Base-by-base conservation (phyloP, 2,113 vertebrate species). In the Xiphorhynchus elegans region DNA sequence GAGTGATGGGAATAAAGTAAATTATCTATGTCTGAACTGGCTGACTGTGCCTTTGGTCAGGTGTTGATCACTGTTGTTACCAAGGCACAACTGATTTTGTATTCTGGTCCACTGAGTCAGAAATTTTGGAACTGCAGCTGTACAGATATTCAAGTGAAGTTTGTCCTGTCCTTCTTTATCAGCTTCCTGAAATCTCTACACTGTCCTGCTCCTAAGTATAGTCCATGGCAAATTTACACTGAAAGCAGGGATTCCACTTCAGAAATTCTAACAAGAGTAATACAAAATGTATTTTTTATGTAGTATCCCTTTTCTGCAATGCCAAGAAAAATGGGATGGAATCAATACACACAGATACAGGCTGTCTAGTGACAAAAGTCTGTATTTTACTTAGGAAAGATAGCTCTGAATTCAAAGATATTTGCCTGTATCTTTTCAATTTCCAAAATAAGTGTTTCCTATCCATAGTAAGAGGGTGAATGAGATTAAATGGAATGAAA, bases 401-500 rank as follows among this genome's bases (percentile, higher is more conserved):
- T 46, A 29, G 13, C 3, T 80, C 63, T 91, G 81, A 78, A 86
- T 87, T 77, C 19, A 25, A 91, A 83, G 40, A 58, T 49, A 83
- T 24, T 49, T 60, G 13, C 17, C 42, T 58, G 7, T 70, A 76
- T 74, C 42, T 86, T 70, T 67, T 62, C 59, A 73, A 58, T 89
- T 88, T 69, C 9, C 63, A 72, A 97, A 94, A 53, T 13, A 62
- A 88, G 14, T 69, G 10, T 83, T 91, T 93, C 50, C 29, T 93
- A 40, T 47, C 33, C 39, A 20, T 49, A 86, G 35, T 58, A 83
- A 91, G 17, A 68, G 24, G 14, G 42, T 53, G 39, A 77, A 80
- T 47, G 31, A 89, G 93, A 91, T 94, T 94, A 92, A 91, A 82
- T 69, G 56, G 67, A 84, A 93, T 89, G n/a, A 94, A 87, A 64